Percentiles rank a stretch among this genome's conserved stretches.
These are phyloP conservation scores for Pangasius larnaudii DNA, from an alignment of 2,797 vertebrate species.

Conservation along the genomic window DNA sequence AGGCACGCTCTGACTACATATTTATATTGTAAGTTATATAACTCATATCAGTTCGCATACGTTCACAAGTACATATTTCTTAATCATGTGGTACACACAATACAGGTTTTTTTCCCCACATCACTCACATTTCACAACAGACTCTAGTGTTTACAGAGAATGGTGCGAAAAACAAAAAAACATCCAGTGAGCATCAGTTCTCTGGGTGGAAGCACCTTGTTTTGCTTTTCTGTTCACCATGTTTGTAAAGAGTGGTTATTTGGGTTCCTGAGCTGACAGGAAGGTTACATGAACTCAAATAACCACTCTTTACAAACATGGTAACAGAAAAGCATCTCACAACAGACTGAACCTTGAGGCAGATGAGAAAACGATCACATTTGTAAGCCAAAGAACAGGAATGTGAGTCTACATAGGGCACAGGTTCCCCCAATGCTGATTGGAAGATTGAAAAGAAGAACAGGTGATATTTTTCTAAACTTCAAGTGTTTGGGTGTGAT, in stretches of 20 bases:
- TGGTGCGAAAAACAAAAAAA: neutral
- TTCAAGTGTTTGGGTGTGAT: neutral
- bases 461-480: neutral
- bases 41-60: neutral
- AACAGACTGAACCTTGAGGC: neutral
- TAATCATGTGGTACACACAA: neutral
- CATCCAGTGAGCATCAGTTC: neutral
- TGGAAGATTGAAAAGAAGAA: neutral
- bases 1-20: neutral
- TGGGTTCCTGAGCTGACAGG: too few species aligned
- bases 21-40: neutral
- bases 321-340: neutral
- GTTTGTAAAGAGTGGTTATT: too few species aligned
- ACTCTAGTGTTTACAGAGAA: neutral
- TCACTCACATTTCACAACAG: too few species aligned
- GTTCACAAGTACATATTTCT: neutral
- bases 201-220: neutral
- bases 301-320: neutral
- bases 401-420: neutral
- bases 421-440: neutral
- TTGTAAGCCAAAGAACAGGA: neutral
- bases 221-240: too few species aligned
- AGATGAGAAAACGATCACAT: too few species aligned
- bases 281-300: neutral
- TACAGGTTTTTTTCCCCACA: neutral